Conservation (phyloP, 2,888 invertebrate genomes). For the Hemaris fuciformis region DNA sequence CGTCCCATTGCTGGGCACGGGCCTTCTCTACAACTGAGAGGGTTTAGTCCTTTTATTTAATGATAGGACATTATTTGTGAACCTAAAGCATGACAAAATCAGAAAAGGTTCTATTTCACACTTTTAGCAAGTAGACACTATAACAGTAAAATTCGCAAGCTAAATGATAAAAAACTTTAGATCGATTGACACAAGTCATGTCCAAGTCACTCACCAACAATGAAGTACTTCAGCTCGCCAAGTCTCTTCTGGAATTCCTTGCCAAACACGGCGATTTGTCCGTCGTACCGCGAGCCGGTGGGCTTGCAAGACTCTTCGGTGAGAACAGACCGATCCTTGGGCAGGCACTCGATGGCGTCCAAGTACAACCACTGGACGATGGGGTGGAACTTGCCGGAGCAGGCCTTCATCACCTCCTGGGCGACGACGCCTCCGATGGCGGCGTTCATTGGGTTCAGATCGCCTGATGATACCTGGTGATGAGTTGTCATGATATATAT, state of each 20-base stretch:
- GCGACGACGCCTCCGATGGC: slow-evolving; percentile 98
- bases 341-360: slow-evolving; percentile 97
- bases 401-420: slow-evolving; percentile 99
- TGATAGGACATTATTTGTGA: too few species aligned
- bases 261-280: slow-evolving; percentile 96
- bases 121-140: too few species aligned
- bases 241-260: slow-evolving; percentile 92
- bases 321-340: slow-evolving; percentile 83
- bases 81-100: too few species aligned
- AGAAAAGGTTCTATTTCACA: too few species aligned
- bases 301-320: slow-evolving; percentile 89
- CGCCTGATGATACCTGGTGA: slow-evolving; percentile 85
- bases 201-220: slow-evolving; percentile 76
- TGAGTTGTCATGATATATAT: too few species aligned
- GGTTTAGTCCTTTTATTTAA: too few species aligned
- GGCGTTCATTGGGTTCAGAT: slow-evolving; percentile 94
- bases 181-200: not conserved
- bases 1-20: too few species aligned
- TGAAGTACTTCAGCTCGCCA: slow-evolving; percentile 89
- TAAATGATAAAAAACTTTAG: too few species aligned
- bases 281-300: slow-evolving; percentile 89
- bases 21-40: too few species aligned
- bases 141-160: too few species aligned
- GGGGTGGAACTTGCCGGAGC: slow-evolving; percentile 97
- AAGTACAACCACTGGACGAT: slow-evolving; percentile 97